phyloP scores from a whole-genome alignment of 2,797 vertebrate species.

The Pterois miles region DNA sequence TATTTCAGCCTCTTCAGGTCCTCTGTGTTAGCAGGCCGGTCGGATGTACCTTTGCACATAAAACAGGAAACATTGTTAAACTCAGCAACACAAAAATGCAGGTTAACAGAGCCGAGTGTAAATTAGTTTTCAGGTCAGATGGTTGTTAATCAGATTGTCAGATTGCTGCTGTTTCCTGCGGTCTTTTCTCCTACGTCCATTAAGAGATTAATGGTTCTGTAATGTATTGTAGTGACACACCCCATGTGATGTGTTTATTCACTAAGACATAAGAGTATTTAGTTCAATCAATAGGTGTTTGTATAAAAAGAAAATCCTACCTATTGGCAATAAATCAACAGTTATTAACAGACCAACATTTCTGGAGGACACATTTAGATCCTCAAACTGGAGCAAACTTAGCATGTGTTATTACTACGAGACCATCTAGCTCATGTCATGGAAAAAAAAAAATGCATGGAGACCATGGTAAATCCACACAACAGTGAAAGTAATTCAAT shows the following conservation, averaged over 20 bases:
- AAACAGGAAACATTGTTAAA: not conserved
- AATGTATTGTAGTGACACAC: not conserved
- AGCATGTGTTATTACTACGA: slow-evolving; percentile 3
- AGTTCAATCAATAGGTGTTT: not conserved
- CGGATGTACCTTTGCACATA: slow-evolving; percentile 81
- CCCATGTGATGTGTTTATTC: not conserved
- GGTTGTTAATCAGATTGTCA: not conserved
- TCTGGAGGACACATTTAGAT: slow-evolving; percentile 5
- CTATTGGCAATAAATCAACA: not conserved
- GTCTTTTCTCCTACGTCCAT: not conserved
- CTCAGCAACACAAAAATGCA: not conserved
- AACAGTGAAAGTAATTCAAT: slow-evolving; percentile 30
- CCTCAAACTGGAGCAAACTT: not conserved
- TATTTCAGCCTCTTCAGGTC: slow-evolving; percentile 93
- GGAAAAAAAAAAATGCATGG: slow-evolving; percentile 30
- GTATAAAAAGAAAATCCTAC: not conserved
- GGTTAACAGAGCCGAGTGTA: not conserved
- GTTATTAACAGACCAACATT: not conserved
- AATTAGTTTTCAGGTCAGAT: not conserved
- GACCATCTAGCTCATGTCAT: slow-evolving; percentile 4
- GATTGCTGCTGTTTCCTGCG: not conserved
- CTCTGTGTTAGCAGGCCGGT: slow-evolving; percentile 81
- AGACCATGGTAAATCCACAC: slow-evolving; percentile 4
- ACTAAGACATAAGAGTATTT: not conserved
- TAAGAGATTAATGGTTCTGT: not conserved